Evolutionary conservation across 2,113 vertebrate genomes (phyloP), one percentile per base, ranked within the genome.

Genomic region (Toxostoma redivivum): DNA sequence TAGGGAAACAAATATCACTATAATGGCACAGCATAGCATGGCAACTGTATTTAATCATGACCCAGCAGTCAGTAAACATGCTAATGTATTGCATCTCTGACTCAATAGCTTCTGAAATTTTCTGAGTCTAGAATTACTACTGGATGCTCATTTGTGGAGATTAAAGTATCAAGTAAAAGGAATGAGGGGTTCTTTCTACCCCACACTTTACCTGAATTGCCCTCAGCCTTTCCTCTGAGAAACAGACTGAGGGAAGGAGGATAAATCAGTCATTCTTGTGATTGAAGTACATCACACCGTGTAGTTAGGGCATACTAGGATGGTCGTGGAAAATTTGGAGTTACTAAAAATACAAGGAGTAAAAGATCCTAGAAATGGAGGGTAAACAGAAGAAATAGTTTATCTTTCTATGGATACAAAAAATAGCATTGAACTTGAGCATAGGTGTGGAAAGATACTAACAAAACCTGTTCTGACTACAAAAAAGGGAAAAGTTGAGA

Each of bases 11-110:
- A 83, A 7, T 76, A 77, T 67, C 33, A 73, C 60, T 86, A 33
- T 45, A 92, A 56, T 84, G 56, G 92, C 57, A 87, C 66, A 64
- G 28, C 73, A 62, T 81, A 74, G 89, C 88, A 69, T 92, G 93
- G 82, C 84, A 92, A 91, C 66, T 94, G 62, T 91, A 88, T 94
- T 92, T 95, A 90, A 87, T 82, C 45, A 61, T 24, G 61, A 61
- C 53, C 42, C 76, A 80, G 90, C 94, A 86, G 69, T 71, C 91
- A 87, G 51, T 77, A 88, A 76, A 74, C 50, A 51, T 93, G 80
- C 83, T 84, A 45, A 90, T 69, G 79, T 69, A 76, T 84, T 80
- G 56, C 92, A 69, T 92, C 10, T 65, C 77, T 93, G 57, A 85
- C 40, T 93, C 60, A 47, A 72, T 79, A 88, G 77, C 93, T 73